Conservation (phyloP, 2,888 invertebrate species). For the Melinopterus prodromus region DNA sequence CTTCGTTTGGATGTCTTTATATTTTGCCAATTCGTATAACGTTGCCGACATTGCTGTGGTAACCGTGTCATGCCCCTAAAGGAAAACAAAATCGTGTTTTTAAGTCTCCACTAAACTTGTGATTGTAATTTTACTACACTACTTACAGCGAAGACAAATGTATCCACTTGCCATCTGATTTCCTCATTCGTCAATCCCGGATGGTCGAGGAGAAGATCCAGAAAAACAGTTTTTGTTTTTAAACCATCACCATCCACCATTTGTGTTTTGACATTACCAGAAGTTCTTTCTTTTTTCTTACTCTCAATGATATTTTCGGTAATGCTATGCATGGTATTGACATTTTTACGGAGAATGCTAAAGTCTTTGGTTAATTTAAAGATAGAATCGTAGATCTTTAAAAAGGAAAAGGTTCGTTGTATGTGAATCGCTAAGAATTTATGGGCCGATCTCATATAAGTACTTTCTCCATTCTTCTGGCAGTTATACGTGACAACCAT, state of each 20-base stretch:
- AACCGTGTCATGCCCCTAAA: slow-evolving; percentile 65
- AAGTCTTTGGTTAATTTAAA: slow-evolving; percentile 41
- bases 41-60: slow-evolving; percentile 64
- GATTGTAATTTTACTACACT: background rate
- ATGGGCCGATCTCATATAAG: slow-evolving; percentile 40
- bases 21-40: slow-evolving; percentile 63
- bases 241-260: slow-evolving; percentile 29
- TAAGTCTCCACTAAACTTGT: too few relatives aligned
- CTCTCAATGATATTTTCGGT: slow-evolving; percentile 39
- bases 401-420: slow-evolving; percentile 42
- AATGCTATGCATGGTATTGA: slow-evolving; percentile 39
- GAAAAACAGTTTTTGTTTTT: slow-evolving; percentile 34
- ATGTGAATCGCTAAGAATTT: slow-evolving; percentile 42
- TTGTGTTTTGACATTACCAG: background rate
- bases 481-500: slow-evolving; percentile 35
- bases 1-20: slow-evolving; percentile 60
- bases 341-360: slow-evolving; percentile 34
- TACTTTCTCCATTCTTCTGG: slow-evolving; percentile 37
- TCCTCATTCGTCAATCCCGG: slow-evolving; percentile 61
- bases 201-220: slow-evolving; percentile 58
- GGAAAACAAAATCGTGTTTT: background rate
- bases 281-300: slow-evolving; percentile 30
- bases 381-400: slow-evolving; percentile 40
- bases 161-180: slow-evolving; percentile 66
- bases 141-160: slow-evolving; percentile 66